Evolutionary conservation across 2,797 vertebrate genomes (phyloP).

Genomic region (Sebastes iracundus): DNA sequence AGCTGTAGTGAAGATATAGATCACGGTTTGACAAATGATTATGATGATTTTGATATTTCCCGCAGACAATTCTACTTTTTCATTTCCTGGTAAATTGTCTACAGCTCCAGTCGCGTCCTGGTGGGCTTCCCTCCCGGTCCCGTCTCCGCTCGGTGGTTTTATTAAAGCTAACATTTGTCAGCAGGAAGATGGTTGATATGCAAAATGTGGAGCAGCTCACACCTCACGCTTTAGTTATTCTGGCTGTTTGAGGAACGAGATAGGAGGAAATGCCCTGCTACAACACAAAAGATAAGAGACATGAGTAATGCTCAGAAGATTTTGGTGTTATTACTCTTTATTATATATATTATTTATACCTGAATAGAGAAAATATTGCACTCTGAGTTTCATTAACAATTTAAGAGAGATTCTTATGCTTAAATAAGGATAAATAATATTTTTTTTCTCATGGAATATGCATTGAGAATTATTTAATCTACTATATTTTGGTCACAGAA

Average conservation of each 20-base stretch:
- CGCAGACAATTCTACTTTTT: conserved; percentile 83
- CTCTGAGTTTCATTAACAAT: neutral
- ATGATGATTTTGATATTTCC: conserved; percentile 82
- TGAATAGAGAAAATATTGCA: conserved; percentile 28
- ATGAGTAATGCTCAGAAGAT: conserved; percentile 83
- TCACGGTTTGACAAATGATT: conserved; percentile 82
- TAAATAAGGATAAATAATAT: conserved; percentile 12
- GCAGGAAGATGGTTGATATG: conserved; percentile 92
- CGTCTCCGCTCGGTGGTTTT: conserved; percentile 73
- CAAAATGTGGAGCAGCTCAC: conserved; percentile 83
- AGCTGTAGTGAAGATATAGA: conserved; percentile 69
- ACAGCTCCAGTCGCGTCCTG: conserved; percentile 56
- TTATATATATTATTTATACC: conserved; percentile 75
- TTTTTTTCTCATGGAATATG: neutral
- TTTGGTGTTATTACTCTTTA: conserved; percentile 78
- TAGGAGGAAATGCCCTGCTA: conserved; percentile 86
- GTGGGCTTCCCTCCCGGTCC: conserved; percentile 53
- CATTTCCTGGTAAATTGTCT: conserved; percentile 86
- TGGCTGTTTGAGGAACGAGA: conserved; percentile 79
- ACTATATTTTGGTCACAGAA: neutral
- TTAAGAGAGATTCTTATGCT: neutral
- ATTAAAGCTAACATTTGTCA: conserved; percentile 88
- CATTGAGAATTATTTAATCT: neutral
- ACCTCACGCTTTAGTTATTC: conserved; percentile 85
- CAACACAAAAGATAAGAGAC: conserved; percentile 90